Percentiles rank a stretch among this genome's conserved stretches.
phyloP scores from a whole-genome alignment of 2,797 vertebrate genomes.

The Helicolenus hilgendorfi region DNA sequence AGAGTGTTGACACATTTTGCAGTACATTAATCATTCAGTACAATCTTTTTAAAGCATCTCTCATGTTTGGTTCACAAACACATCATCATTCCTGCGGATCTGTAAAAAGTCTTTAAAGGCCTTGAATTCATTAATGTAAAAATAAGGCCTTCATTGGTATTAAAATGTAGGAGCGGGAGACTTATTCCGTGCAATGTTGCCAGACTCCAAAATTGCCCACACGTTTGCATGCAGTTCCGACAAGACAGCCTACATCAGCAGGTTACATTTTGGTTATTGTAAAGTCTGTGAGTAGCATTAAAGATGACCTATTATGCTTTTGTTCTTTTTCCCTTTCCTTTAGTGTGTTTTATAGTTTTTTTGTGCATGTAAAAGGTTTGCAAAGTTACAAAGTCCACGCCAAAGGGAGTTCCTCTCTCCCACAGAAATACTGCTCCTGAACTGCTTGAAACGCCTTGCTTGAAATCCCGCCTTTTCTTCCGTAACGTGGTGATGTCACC shows the following conservation, averaged over 20 bases:
- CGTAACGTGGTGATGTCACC: too few relatives aligned
- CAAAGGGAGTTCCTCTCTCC: too few relatives aligned
- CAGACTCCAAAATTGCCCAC: fast-evolving
- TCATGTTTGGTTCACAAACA: neutral
- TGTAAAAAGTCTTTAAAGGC: neutral
- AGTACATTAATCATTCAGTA: conserved; percentile 8
- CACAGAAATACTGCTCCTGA: too few relatives aligned
- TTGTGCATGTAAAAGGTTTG: too few relatives aligned
- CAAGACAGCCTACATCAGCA: neutral
- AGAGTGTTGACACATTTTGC: neutral
- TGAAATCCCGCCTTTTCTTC: too few relatives aligned
- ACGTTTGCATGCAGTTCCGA: neutral
- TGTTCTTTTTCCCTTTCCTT: fast-evolving
- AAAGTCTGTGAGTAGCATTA: too few relatives aligned
- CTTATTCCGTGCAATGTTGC: too few relatives aligned
- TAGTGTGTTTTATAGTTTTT: fast-evolving
- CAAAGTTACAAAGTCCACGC: too few relatives aligned
- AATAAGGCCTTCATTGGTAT: neutral
- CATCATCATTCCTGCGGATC: neutral
- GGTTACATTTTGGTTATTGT: neutral
- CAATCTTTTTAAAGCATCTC: neutral
- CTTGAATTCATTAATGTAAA: neutral
- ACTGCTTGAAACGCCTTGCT: too few relatives aligned
- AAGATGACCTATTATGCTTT: too few relatives aligned
- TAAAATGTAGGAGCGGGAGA: neutral